phyloP scores from a whole-genome alignment of 1,140 invertebrate species.

The Fopius arisanus region DNA sequence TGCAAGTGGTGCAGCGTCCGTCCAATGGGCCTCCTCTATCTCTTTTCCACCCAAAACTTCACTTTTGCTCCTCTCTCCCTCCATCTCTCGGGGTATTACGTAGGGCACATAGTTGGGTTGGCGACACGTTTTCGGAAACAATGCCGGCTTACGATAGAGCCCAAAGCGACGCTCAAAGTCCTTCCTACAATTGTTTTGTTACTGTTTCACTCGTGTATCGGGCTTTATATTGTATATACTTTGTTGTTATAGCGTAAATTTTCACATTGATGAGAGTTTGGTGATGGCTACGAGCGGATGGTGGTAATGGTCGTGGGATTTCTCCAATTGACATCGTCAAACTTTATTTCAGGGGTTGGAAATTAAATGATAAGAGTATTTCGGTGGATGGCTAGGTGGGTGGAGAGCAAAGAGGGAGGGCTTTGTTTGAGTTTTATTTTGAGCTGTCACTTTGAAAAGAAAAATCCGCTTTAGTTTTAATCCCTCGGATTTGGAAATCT shows the following conservation, averaged over 20 bases:
- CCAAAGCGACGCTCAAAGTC: constrained; percentile 10
- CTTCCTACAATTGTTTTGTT: background rate
- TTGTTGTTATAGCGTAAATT: background rate
- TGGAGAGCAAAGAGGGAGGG: background rate
- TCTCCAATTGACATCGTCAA: background rate
- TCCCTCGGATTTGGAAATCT: background rate
- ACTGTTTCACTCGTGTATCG: background rate
- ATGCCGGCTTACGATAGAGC: constrained; percentile 30
- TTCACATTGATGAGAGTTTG: background rate
- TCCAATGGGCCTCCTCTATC: constrained; percentile 16
- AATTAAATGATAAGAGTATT: background rate
- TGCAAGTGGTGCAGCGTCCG: constrained; percentile 1
- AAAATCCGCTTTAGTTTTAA: background rate
- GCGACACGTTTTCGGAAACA: constrained; percentile 32
- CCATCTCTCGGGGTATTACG: no score
- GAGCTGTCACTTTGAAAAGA: background rate
- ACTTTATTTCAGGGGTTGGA: background rate
- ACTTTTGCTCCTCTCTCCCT: background rate
- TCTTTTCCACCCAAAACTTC: constrained; percentile 2
- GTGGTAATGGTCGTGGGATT: background rate
- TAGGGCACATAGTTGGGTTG: constrained; percentile 15
- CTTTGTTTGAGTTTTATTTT: background rate
- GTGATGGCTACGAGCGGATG: background rate
- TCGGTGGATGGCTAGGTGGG: no score
- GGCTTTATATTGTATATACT: constrained; percentile 13